Base-by-base conservation (phyloP, 2,888 invertebrate species). In the Melinaea marsaeus region DNA sequence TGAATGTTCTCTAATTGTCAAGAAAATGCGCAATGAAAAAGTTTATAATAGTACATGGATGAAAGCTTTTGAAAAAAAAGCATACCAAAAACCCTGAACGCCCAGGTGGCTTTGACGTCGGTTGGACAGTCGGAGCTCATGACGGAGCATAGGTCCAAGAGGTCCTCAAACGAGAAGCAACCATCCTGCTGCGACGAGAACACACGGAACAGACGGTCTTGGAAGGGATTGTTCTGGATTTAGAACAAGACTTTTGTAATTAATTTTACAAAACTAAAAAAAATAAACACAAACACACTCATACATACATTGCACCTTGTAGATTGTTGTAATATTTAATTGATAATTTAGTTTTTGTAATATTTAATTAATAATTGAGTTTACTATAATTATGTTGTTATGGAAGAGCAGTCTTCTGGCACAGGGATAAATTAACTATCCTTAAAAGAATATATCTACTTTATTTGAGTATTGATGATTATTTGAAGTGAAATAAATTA, bases 111-210 rank as follows among this genome's bases (percentile, higher is more conserved):
- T 80, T 96, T 96, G 3, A 95, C 93, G 66, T 92, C 90, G 1
- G 92, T 79, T 0, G 95, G 95, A 65, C 96, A 95, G 69, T 93
- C 92, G 22, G 93, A 91, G 54, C 94, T 94, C 90, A 96, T 94
- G 1, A 92, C 95, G 0, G 95, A 95, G 76, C 94, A 95, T 74
- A 96, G 86, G 79, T 96, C 95, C 55, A 96, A 80, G 70, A 95
- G 87, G 75, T 96, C 96, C 78, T 96, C 95, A 78, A 96, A 96
- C 0, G 94, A 94, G 78, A 96, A 92, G 72, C 92, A 91, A 46
- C 92, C 92, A 71, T 94, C 94, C 2, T 92, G 87, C 71, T 92
- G 82, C 0, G 95, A 95, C 0, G 95, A 95, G 79, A 96, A 96
- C 37, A 95, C 94, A 60, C 91, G 86, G 75, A 94, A 94, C 60